A percentile compares a stretch with the other conserved stretches of the same genome.
Conservation (phyloP, 2,113 vertebrate species). For the Pterocles gutturalis region DNA sequence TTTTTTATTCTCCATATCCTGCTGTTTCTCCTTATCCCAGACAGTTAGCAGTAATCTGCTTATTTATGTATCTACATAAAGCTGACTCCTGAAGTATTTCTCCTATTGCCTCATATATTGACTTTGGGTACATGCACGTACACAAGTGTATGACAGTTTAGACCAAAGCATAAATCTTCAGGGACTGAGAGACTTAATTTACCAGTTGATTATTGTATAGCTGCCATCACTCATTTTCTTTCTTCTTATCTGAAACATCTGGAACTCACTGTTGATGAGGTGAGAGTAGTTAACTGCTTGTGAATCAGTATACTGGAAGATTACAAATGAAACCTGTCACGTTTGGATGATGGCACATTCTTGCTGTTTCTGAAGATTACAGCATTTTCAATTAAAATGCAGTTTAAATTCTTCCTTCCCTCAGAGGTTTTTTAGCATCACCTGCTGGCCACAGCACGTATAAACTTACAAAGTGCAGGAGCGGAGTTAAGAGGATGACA, state of each 20-base stretch:
- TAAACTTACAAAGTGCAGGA: not conserved
- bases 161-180: not conserved
- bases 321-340: not conserved
- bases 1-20: not conserved
- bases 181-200: not conserved
- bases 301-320: not conserved
- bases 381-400: not conserved
- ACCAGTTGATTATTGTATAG: not conserved
- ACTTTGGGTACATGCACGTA: fast-evolving
- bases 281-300: not conserved
- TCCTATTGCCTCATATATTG: not conserved
- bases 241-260: not conserved
- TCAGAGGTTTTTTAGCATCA: not conserved
- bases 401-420: not conserved
- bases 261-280: not conserved
- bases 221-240: not conserved
- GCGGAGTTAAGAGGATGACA: not conserved
- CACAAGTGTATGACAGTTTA: not conserved
- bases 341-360: not conserved
- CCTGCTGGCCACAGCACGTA: not conserved
- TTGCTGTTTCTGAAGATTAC: not conserved
- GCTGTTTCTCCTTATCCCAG: not conserved
- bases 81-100: not conserved
- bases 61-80: not conserved
- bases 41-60: not conserved